These are phyloP conservation scores for Habropoda laboriosa DNA, from an alignment of 1,140 invertebrate genomes.

Conservation along the genomic window DNA sequence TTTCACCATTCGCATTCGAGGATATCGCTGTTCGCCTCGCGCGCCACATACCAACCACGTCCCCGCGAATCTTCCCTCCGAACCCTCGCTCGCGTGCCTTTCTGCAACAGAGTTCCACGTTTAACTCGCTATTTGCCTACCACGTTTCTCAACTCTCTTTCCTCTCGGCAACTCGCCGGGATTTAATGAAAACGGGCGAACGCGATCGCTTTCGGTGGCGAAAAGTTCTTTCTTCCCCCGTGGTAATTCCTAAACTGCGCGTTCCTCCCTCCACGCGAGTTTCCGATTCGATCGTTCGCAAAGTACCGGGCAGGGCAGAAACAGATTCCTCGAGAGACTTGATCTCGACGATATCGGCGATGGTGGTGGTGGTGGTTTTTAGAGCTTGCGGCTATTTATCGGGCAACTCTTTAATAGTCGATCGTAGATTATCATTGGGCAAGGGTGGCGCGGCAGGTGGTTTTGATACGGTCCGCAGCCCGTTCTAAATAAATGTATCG, in stretches of 20 bases:
- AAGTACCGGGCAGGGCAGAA: too few relatives aligned
- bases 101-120: not conserved
- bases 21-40: too few relatives aligned
- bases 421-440: conserved; percentile 70
- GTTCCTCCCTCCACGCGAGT: too few relatives aligned
- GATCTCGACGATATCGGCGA: too few relatives aligned
- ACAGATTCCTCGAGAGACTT: not conserved
- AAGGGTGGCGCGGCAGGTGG: conserved; percentile 63
- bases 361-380: too few relatives aligned
- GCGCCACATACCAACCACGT: too few relatives aligned
- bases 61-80: too few relatives aligned
- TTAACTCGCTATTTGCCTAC: not conserved
- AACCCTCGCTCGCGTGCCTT: not conserved
- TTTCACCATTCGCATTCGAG: too few relatives aligned
- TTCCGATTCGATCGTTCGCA: too few relatives aligned
- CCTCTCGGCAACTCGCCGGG: not conserved
- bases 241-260: conserved; percentile 17
- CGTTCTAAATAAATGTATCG: conserved; percentile 72
- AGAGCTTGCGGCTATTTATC: conserved; percentile 51
- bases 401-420: conserved; percentile 61
- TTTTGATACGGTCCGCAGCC: conserved; percentile 62
- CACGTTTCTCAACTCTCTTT: conserved; percentile 9
- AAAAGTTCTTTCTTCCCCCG: conserved; percentile 40
- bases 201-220: conserved; percentile 47
- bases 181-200: conserved; percentile 49